Conservation (phyloP, 2,888 invertebrate genomes). For the Chrysopilus asiliformis region DNA sequence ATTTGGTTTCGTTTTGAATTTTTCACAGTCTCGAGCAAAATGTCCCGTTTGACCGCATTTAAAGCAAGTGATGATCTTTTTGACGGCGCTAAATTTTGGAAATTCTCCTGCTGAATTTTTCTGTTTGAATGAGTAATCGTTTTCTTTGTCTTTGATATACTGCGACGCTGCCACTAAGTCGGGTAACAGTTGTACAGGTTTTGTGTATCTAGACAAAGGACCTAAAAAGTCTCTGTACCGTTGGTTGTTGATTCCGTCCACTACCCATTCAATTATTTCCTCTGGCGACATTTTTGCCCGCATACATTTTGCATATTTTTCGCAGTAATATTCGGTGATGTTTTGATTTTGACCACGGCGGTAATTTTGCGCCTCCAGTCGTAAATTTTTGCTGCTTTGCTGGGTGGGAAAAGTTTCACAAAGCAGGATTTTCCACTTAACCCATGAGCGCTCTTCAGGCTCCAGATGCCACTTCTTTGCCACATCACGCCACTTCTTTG, state of each 20-base stretch:
- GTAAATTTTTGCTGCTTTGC: background rate
- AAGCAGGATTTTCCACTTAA: background rate
- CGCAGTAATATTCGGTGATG: conserved; percentile 1
- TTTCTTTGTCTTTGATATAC: background rate
- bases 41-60: conserved; percentile 2
- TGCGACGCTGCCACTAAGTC: background rate
- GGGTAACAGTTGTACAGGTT: background rate
- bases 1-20: background rate
- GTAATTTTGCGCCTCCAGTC: background rate
- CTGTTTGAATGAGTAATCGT: too few species aligned
- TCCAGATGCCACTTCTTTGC: too few species aligned
- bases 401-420: background rate
- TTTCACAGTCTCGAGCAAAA: conserved; percentile 1
- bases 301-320: background rate
- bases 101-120: too few species aligned
- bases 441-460: background rate
- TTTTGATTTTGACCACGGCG: background rate
- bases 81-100: too few species aligned
- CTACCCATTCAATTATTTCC: conserved; percentile 2
- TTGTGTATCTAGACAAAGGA: conserved; percentile 2
- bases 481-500: background rate
- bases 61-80: background rate
- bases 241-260: background rate
- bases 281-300: background rate
- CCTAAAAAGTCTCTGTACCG: conserved; percentile 2